phyloP scores from a whole-genome alignment of 2,113 vertebrate species.

The Megaleporinus macrocephalus region DNA sequence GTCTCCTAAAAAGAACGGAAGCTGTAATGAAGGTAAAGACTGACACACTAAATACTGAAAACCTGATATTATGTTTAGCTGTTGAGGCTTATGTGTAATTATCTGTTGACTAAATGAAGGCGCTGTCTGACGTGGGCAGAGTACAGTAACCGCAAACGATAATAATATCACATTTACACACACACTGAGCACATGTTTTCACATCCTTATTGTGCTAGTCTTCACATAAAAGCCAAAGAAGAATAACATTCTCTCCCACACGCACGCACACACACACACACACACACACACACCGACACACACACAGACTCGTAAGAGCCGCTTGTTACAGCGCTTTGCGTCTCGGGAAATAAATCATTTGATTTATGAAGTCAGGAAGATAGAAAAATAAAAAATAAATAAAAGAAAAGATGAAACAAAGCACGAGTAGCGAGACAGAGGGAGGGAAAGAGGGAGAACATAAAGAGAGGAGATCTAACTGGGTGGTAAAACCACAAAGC shows the following conservation, averaged over 20 bases:
- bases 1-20: too few species aligned
- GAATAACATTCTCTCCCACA: slow-evolving; percentile 1
- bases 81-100: too few species aligned
- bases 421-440: slow-evolving; percentile 31
- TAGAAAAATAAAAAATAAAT: slow-evolving; percentile 72
- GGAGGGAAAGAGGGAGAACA: not conserved
- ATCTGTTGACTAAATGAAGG: too few species aligned
- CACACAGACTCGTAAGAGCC: slow-evolving; percentile 33
- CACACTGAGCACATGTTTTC: not conserved
- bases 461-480: not conserved
- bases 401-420: slow-evolving; percentile 62
- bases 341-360: slow-evolving; percentile 72
- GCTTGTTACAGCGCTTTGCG: slow-evolving; percentile 47
- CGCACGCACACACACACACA: not conserved
- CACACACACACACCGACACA: too few species aligned
- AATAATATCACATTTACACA: not conserved
- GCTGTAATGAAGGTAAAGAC: too few species aligned
- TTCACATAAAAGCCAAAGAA: not conserved
- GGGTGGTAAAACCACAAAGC: not conserved
- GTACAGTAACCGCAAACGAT: too few species aligned
- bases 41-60: too few species aligned
- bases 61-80: too few species aligned
- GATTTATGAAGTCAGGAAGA: slow-evolving; percentile 74
- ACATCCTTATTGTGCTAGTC: too few species aligned
- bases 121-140: too few species aligned